Conservation (phyloP, 1,140 invertebrate species). For the Caenorhabditis latens region DNA sequence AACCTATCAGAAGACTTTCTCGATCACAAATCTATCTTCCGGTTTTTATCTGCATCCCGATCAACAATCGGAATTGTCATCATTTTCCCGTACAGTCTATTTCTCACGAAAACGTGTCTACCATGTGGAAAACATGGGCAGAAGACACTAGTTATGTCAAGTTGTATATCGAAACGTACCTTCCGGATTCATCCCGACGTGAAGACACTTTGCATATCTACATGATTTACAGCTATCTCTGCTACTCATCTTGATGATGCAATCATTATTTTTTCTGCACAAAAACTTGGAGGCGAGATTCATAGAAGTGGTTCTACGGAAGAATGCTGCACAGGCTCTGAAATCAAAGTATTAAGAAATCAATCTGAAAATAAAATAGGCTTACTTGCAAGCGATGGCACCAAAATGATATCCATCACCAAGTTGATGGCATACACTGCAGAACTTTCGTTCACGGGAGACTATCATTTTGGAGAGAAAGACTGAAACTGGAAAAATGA, state of each 20-base stretch:
- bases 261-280: constrained; percentile 25
- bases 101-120: background rate
- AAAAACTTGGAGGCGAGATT: background rate
- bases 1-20: too few species aligned
- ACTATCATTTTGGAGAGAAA: constrained; percentile 6
- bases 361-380: background rate
- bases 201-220: constrained; percentile 34
- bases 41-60: background rate
- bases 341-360: background rate
- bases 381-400: constrained; percentile 39
- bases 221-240: constrained; percentile 30
- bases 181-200: constrained; percentile 46
- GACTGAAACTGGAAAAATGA: background rate
- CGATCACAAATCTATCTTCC: background rate
- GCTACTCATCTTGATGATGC: constrained; percentile 31
- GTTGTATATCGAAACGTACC: background rate
- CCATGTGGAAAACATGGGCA: background rate
- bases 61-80: constrained; percentile 20
- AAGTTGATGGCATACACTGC: constrained; percentile 40
- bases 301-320: constrained; percentile 23
- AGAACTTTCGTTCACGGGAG: constrained; percentile 23
- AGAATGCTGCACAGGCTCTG: constrained; percentile 36
- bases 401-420: constrained; percentile 32
- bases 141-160: background rate
- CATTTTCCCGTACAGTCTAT: background rate